These are phyloP conservation scores for Pelagia noctiluca DNA, from an alignment of 30 jellyfish, hydroid and myxozoan genomes.

Conservation along the genomic window DNA sequence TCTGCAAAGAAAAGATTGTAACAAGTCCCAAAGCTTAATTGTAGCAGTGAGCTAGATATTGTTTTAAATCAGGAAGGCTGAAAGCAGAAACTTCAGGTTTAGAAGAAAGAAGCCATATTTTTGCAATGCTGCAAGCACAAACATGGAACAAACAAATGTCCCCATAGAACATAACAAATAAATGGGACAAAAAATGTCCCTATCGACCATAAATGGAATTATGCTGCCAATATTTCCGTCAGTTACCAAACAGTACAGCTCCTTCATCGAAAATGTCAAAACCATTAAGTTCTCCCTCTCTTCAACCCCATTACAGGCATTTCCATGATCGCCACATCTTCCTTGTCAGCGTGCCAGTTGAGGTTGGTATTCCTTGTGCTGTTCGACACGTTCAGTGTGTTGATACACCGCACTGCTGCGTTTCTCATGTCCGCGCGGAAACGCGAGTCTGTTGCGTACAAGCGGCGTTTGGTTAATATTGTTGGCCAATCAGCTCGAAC, in stretches of 20 bases:
- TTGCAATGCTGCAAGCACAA: too few species aligned
- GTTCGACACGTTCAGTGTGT: slow-evolving; percentile 48
- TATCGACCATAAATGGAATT: too few species aligned
- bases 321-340: slow-evolving; percentile 72
- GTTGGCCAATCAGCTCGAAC: slow-evolving; percentile 92
- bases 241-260: background rate
- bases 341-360: slow-evolving; percentile 38
- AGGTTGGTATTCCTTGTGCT: slow-evolving; percentile 22
- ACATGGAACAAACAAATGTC: too few species aligned
- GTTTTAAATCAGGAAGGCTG: too few species aligned
- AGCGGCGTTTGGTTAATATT: slow-evolving; percentile 73
- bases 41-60: too few species aligned
- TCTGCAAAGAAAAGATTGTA: background rate
- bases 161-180: too few species aligned
- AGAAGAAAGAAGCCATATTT: too few species aligned
- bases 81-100: too few species aligned
- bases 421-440: slow-evolving; percentile 89
- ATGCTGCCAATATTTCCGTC: too few species aligned
- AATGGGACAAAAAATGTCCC: too few species aligned
- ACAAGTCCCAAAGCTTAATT: too few species aligned
- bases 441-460: slow-evolving; percentile 88
- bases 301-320: slow-evolving; percentile 93
- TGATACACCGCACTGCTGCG: slow-evolving; percentile 88
- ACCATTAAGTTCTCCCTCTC: slow-evolving; percentile 46
- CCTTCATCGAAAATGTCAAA: background rate